Percentiles rank a stretch among this genome's conserved stretches.
Conservation (phyloP, 2,113 vertebrate species). For the Danionella cerebrum region DNA sequence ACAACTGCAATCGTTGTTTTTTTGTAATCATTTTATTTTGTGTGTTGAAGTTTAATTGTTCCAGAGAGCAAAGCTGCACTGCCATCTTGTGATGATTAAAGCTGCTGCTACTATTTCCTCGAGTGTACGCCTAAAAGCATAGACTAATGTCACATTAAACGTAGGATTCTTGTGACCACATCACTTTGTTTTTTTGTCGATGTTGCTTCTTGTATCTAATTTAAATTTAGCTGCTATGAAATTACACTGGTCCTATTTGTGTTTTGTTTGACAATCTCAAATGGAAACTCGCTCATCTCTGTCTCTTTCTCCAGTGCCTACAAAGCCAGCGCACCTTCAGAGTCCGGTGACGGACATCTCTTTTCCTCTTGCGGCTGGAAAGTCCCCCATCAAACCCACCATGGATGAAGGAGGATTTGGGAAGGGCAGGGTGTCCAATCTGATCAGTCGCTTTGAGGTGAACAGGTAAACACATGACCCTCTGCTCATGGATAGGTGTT, state of each 20-base stretch:
- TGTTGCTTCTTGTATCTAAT: too few relatives aligned
- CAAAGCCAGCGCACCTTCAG: slow-evolving; percentile 84
- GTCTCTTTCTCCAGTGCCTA: slow-evolving; percentile 75
- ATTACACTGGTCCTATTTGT: too few relatives aligned
- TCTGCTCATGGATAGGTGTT: not conserved
- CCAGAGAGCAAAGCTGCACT: slow-evolving; percentile 9
- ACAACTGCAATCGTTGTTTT: too few relatives aligned
- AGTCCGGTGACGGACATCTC: slow-evolving; percentile 63
- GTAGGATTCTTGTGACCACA: too few relatives aligned
- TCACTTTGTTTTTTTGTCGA: not conserved
- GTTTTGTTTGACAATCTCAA: too few relatives aligned
- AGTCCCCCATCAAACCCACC: slow-evolving; percentile 43
- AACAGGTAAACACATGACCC: slow-evolving; percentile 67
- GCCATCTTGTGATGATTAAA: slow-evolving; percentile 47
- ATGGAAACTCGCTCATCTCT: slow-evolving; percentile 29
- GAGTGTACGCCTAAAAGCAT: too few relatives aligned
- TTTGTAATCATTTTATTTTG: too few relatives aligned
- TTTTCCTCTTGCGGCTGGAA: slow-evolving; percentile 49
- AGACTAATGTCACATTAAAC: too few relatives aligned
- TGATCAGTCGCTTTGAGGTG: slow-evolving; percentile 93
- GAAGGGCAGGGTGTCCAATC: slow-evolving; percentile 83
- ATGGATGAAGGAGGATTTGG: slow-evolving; percentile 77
- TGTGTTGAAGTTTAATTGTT: too few relatives aligned
- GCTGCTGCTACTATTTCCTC: not conserved
- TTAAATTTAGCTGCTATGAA: too few relatives aligned